A percentile compares a stretch with the other conserved stretches of the same genome.
phyloP scores from a whole-genome alignment of 2,113 vertebrate genomes.

The Tympanuchus pallidicinctus region DNA sequence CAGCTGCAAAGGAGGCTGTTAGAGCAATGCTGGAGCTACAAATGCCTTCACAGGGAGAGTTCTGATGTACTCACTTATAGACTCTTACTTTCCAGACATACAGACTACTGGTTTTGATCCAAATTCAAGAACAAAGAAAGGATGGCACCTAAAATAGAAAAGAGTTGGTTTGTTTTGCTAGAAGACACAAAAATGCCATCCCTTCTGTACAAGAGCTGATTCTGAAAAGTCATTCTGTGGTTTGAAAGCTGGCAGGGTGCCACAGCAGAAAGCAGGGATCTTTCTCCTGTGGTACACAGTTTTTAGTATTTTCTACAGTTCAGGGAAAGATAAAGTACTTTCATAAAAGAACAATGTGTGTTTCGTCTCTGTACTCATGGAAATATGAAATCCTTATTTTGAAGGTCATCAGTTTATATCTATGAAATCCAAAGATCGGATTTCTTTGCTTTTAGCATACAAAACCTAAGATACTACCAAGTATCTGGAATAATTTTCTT shows the following conservation, averaged over 20 bases:
- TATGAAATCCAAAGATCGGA: not conserved
- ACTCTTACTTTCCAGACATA: not conserved
- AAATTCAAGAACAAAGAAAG: not conserved
- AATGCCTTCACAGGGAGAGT: not conserved
- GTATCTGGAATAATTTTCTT: not conserved
- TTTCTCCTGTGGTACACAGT: not conserved
- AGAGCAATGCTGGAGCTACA: not conserved
- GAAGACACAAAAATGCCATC: not conserved
- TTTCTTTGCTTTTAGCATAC: not conserved
- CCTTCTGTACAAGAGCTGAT: not conserved
- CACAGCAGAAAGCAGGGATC: not conserved
- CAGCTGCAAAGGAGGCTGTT: not conserved
- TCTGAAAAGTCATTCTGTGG: not conserved
- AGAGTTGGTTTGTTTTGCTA: not conserved
- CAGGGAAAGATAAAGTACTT: not conserved
- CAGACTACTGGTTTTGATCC: not conserved
- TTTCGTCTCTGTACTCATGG: not conserved
- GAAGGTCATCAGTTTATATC: not conserved
- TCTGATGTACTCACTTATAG: not conserved
- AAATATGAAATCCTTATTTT: not conserved
- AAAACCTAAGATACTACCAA: not conserved
- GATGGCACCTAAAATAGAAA: not conserved
- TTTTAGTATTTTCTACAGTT: not conserved
- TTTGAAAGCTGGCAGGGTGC: not conserved
- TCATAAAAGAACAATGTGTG: not conserved